These are phyloP conservation scores for Sympetrum striolatum DNA, from an alignment of 2,888 invertebrate species.

Conservation along the genomic window DNA sequence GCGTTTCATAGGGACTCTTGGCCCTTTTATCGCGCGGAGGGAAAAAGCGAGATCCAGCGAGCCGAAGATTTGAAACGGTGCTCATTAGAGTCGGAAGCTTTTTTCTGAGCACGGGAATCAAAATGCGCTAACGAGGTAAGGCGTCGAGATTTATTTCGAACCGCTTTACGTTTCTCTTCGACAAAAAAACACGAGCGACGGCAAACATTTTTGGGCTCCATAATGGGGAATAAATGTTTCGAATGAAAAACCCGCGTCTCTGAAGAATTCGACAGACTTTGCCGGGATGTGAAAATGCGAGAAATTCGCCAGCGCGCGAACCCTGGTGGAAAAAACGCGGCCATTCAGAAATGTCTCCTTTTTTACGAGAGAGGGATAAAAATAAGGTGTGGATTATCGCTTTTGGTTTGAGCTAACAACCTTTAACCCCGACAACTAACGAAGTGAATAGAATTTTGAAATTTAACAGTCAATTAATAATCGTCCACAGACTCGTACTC, in stretches of 20 bases:
- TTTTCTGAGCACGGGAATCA: background rate
- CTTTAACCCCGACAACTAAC: background rate
- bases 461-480: background rate
- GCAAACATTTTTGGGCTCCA: background rate
- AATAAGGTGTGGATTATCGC: background rate
- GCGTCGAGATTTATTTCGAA: background rate
- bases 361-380: background rate
- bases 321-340: background rate
- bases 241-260: background rate
- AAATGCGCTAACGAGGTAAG: background rate
- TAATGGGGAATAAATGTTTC: background rate
- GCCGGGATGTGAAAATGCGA: background rate
- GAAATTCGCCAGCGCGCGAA: background rate
- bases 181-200: background rate
- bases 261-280: background rate
- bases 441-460: background rate
- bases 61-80: background rate
- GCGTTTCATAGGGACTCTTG: background rate
- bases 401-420: background rate
- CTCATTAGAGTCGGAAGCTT: background rate
- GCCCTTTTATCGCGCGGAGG: background rate
- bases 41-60: background rate
- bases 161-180: background rate
- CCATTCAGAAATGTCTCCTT: background rate
- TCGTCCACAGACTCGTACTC: background rate